Conservation (phyloP, 2,113 vertebrate genomes). For the Mus musculus region GRCm39 chr13:61778001-61778500, state of each 20-base stretch:
- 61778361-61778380: no score
- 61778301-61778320: no score
- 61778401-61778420: accelerated
- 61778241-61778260: accelerated
- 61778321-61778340: no score
- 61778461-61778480: no score
- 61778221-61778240: background rate
- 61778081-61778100: background rate
- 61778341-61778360: no score
- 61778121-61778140: background rate
- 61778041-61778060: background rate
- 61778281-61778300: no score
- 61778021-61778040: background rate
- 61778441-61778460: no score
- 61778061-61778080: background rate
- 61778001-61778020: background rate
- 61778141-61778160: accelerated
- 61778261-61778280: background rate
- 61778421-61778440: no score
- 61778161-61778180: background rate
- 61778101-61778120: background rate
- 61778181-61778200: background rate
- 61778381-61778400: no score
- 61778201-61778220: background rate
- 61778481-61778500: no score